These are phyloP conservation scores for Arizona elegans DNA, from an alignment of 2,113 vertebrate genomes.

Conservation along the genomic window DNA sequence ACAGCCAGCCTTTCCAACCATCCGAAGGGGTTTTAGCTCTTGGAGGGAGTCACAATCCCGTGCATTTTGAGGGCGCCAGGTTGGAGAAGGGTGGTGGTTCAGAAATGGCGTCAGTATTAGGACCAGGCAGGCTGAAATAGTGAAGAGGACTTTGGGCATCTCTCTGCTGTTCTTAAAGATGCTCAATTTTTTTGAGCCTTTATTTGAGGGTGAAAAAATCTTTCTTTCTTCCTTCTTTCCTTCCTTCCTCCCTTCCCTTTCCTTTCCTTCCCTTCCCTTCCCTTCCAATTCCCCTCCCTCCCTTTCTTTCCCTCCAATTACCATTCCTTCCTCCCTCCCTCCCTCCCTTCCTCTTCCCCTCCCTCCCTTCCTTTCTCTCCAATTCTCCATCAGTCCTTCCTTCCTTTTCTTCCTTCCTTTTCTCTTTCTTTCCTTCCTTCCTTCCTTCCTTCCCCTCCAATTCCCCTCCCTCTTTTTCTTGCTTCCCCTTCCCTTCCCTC, in stretches of 20 bases:
- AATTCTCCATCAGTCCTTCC: no score
- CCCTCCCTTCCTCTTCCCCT: no score
- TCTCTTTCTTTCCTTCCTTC: background rate
- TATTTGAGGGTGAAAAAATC: background rate
- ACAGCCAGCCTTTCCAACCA: rapidly evolving
- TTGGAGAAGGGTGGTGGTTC: background rate
- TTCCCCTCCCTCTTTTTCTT: no score
- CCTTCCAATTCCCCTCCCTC: no score
- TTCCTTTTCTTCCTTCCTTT: no score
- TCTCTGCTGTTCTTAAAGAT: background rate
- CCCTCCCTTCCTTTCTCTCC: no score
- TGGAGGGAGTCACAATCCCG: background rate
- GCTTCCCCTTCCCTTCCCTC: no score
- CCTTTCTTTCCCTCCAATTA: no score
- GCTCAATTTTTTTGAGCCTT: background rate
- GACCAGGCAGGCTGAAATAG: background rate
- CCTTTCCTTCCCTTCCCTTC: no score
- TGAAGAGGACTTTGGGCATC: background rate
- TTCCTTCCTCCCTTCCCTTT: background rate
- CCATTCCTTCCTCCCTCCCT: no score
- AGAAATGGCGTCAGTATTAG: background rate
- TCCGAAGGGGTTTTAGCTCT: background rate
- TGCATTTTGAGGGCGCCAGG: background rate
- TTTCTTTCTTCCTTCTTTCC: no score
- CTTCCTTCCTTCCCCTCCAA: no score